Evolutionary conservation across 2,113 vertebrate species (phyloP), one percentile per base, ranked within the genome.

Genomic region (Vanacampus margaritifer): DNA sequence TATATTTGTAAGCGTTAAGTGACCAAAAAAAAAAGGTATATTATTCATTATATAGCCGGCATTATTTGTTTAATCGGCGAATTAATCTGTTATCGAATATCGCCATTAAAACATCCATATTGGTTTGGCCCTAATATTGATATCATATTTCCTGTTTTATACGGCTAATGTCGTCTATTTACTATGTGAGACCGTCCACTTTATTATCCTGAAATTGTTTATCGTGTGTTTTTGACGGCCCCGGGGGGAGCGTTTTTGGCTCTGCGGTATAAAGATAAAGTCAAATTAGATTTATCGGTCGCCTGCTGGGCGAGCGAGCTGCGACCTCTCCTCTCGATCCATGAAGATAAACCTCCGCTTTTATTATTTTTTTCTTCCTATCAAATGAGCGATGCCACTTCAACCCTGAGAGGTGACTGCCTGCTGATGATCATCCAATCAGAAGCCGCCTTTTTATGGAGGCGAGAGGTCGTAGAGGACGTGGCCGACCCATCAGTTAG

Each of bases 391-490:
- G 46, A 41, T 65, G 35, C 69, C 78, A 73, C 75, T 62, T 85
- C 75, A 79, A 50, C 81, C 28, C 72, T 73, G 64, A 53, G 75
- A 86, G 71, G 71, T 79, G 74, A 78, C 73, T 21, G 70, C 65
- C 3, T 32, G 13, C 14, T 10, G 57, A 74, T 72, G 70, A 76
- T 58, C 35, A 72, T 69, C 73, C 79, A 64, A 73, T 82, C 80
- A 50, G 23, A 2, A 14, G 1, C 26, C 21, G 3, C 48, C 65
- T 53, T 69, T 81, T 86, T 83, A 80, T 76, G 67, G 76, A 62
- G 68, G 64, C 14, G 73, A 65, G 19, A 74, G 80, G 81, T 81
- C 51, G 61, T 26, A 2, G 76, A 67, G 74, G 77, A 78, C 69
- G 16, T 56, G 62, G 37, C 65, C 60, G 37, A 63, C 68, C 53